Percentiles rank a stretch among this genome's conserved stretches.
Conservation (phyloP, 2,888 invertebrate genomes). For the Hypomecis punctinalis region DNA sequence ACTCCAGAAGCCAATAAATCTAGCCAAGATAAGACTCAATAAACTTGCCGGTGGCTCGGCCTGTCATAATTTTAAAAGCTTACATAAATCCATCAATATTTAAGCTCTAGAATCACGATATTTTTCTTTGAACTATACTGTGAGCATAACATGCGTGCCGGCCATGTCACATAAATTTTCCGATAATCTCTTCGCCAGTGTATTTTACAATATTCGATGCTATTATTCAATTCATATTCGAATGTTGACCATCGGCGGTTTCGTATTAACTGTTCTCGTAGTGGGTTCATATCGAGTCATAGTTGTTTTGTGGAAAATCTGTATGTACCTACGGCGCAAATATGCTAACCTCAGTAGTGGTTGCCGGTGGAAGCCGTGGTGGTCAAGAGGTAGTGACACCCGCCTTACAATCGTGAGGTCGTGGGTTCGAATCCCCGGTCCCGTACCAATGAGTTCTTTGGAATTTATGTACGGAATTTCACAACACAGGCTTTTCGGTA, state of each 20-base stretch:
- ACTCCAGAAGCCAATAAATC: constrained; percentile 34
- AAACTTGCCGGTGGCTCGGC: constrained; percentile 39
- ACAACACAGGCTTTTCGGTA: no score
- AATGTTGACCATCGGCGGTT: constrained; percentile 10
- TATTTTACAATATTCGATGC: constrained; percentile 20
- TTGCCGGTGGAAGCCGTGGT: no score
- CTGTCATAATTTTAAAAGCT: constrained; percentile 79
- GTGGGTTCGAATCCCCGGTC: no score
- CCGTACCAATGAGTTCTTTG: no score
- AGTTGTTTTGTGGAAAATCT: neutral
- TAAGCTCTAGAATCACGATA: constrained; percentile 29
- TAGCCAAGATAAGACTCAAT: constrained; percentile 46
- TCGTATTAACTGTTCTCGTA: neutral
- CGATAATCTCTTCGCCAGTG: constrained; percentile 25
- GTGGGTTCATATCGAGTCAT: neutral
- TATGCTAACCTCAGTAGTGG: no score
- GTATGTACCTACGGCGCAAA: no score
- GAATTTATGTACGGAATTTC: no score
- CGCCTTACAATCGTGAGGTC: no score
- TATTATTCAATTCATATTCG: constrained; percentile 18
- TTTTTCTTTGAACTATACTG: constrained; percentile 23
- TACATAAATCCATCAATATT: constrained; percentile 82
- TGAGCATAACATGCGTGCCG: constrained; percentile 19
- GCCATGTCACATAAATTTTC: constrained; percentile 27
- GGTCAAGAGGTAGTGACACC: no score